Conservation (phyloP, 1,140 invertebrate genomes). For the Propsilocerus akamusi region DNA sequence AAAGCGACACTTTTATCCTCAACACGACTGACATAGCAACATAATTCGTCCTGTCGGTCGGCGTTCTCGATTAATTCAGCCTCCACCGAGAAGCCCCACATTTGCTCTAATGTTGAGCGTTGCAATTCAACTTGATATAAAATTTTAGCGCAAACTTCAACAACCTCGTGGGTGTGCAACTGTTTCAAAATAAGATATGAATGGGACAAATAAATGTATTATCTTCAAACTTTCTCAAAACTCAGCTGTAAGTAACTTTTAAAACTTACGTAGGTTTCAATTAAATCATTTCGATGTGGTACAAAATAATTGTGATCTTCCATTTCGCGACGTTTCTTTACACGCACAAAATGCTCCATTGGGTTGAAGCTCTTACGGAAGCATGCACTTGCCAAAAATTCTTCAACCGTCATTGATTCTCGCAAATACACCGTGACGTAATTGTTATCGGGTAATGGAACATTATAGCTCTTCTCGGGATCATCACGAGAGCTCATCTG, state of each 20-base stretch:
- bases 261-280: conserved; percentile 84
- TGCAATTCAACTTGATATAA: conserved; percentile 91
- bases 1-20: conserved; percentile 88
- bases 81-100: conserved; percentile 96
- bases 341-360: conserved; percentile 87
- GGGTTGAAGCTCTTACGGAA: conserved; percentile 76
- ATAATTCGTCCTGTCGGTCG: conserved; percentile 87
- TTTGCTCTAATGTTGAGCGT: conserved; percentile 70
- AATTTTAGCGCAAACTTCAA: conserved; percentile 92
- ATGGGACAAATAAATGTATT: too few species aligned
- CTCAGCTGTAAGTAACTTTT: not conserved
- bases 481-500: conserved; percentile 66
- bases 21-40: conserved; percentile 89
- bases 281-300: conserved; percentile 74
- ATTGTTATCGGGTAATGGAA: conserved; percentile 66
- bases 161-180: conserved; percentile 86
- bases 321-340: conserved; percentile 86
- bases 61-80: conserved; percentile 91
- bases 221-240: not conserved
- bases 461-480: conserved; percentile 68
- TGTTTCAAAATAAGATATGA: conserved; percentile 25
- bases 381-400: conserved; percentile 83
- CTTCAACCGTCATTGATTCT: conserved; percentile 85
- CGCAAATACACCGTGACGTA: conserved; percentile 67
- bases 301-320: conserved; percentile 93